A percentile compares a stretch with the other conserved stretches of the same genome.
Evolutionary conservation across 1,140 invertebrate species (phyloP).

Genomic region (Neodiprion fabricii): DNA sequence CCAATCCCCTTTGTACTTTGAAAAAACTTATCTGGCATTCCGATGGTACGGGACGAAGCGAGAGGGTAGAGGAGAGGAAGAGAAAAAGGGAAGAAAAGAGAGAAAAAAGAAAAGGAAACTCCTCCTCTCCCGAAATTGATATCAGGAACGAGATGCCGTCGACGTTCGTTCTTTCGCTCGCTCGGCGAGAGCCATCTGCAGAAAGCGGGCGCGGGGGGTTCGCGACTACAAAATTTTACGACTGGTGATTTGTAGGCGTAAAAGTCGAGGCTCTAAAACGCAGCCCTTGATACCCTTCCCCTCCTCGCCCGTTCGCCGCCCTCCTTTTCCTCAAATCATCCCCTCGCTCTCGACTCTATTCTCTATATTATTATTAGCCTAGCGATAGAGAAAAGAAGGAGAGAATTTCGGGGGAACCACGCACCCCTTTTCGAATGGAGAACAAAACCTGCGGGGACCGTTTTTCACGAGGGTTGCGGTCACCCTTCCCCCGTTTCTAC

Average conservation of each 20-base stretch:
- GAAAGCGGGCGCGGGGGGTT: neutral
- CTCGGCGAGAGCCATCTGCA: neutral
- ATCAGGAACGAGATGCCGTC: neutral
- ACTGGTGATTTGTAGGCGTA: constrained; percentile 2
- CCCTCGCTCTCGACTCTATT: constrained; percentile 17
- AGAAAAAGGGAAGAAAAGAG: too few relatives aligned
- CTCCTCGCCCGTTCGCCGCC: neutral
- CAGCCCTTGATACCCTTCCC: neutral
- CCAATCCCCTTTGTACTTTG: too few relatives aligned
- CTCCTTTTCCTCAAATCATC: neutral
- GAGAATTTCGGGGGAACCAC: neutral
- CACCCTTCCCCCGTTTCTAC: too few relatives aligned
- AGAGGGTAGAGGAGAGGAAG: too few relatives aligned
- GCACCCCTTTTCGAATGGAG: neutral
- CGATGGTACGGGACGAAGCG: too few relatives aligned
- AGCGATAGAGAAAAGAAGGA: neutral
- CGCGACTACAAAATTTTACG: constrained; percentile 2
- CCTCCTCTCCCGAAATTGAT: neutral
- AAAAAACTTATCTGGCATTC: too few relatives aligned
- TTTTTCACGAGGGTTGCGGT: neutral
- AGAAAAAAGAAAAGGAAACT: neutral
- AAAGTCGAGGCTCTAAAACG: neutral
- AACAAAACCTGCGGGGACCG: neutral
- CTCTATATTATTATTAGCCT: neutral
- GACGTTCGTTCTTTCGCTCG: too few relatives aligned